These are phyloP conservation scores for Papilio aristodemus DNA, from an alignment of 1,140 invertebrate species.

Conservation along the genomic window DNA sequence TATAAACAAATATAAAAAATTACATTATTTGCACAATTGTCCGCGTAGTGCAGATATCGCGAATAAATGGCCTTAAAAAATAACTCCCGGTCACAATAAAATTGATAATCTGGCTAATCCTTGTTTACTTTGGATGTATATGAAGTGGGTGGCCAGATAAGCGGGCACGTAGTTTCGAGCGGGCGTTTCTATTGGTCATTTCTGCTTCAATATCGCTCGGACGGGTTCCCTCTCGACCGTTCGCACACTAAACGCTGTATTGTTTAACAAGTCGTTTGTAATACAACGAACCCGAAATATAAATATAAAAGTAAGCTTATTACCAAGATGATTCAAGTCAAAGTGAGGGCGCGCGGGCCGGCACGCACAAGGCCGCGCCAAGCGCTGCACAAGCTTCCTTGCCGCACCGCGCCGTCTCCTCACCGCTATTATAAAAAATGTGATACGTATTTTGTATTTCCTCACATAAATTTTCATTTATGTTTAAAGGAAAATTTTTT, in stretches of 20 bases:
- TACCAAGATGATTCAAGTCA: too few species aligned
- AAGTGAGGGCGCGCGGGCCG: too few species aligned
- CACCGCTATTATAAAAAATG: too few species aligned
- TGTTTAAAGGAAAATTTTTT: too few species aligned
- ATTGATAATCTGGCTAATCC: conserved; percentile 75
- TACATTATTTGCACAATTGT: conserved; percentile 72
- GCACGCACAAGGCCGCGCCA: too few species aligned
- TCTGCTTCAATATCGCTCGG: background rate
- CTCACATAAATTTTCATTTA: too few species aligned
- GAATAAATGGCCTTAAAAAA: conserved; percentile 54
- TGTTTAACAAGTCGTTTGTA: background rate
- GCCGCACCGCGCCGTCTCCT: too few species aligned
- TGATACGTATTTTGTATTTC: too few species aligned
- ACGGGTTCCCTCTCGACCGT: background rate
- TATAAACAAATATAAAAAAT: conserved; percentile 57
- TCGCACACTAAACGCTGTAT: background rate
- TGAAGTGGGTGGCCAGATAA: conserved; percentile 71
- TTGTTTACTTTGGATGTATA: conserved; percentile 70
- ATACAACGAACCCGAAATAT: background rate
- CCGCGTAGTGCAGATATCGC: conserved; percentile 48
- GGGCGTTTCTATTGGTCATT: conserved; percentile 54
- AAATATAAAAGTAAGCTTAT: background rate
- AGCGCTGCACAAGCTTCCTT: too few species aligned
- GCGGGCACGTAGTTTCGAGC: conserved; percentile 51
- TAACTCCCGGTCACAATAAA: conserved; percentile 63